Conservation (phyloP, 2,888 invertebrate genomes). For the Cheilosia pagana region DNA sequence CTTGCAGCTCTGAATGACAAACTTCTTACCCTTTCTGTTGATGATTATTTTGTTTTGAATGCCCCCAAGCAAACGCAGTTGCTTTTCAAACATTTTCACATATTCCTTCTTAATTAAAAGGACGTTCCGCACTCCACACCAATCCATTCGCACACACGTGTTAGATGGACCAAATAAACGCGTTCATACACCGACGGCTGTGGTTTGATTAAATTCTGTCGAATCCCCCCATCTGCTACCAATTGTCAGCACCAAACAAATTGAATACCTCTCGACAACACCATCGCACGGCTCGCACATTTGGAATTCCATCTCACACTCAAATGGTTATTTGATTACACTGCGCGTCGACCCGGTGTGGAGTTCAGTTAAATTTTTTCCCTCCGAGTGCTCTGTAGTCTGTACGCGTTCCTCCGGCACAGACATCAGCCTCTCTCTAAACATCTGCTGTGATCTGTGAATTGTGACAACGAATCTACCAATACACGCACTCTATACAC, state of each 20-base stretch:
- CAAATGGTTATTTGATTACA: conserved; percentile 42
- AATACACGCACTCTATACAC: conserved; percentile 4
- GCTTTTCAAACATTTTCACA: too few relatives aligned
- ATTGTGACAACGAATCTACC: too few relatives aligned
- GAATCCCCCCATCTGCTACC: not conserved
- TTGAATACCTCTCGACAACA: not conserved
- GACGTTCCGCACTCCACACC: too few relatives aligned
- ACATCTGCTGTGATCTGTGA: not conserved
- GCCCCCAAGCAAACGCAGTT: too few relatives aligned
- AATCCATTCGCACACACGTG: too few relatives aligned
- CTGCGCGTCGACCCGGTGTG: conserved; percentile 1
- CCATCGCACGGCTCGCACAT: not conserved
- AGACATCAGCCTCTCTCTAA: not conserved
- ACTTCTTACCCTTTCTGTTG: too few relatives aligned
- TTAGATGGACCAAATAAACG: too few relatives aligned
- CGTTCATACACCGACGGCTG: too few relatives aligned
- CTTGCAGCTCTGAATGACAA: too few relatives aligned
- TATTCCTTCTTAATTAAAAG: too few relatives aligned
- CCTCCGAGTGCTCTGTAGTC: conserved; percentile 1
- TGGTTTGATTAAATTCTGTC: not conserved
- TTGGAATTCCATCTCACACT: not conserved
- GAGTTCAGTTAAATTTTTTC: not conserved
- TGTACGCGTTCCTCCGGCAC: conserved; percentile 24
- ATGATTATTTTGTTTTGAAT: too few relatives aligned
- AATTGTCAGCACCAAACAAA: not conserved